These are phyloP conservation scores for Tetragnatha versicolor DNA, from an alignment of 1,140 invertebrate genomes.

Conservation along the genomic window DNA sequence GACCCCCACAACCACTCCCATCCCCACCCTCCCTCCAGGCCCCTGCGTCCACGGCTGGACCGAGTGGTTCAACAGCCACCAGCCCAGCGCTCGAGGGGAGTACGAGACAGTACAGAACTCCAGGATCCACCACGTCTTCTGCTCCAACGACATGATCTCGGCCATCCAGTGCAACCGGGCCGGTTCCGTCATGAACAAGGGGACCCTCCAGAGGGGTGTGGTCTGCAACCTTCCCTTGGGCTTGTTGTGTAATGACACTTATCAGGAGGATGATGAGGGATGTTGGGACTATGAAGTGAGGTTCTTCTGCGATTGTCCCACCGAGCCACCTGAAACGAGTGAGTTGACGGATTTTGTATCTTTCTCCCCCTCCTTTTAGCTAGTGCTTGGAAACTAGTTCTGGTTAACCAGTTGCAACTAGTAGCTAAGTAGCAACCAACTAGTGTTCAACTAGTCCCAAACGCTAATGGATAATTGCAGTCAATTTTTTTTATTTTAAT, in stretches of 20 bases:
- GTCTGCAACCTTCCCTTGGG: constrained; percentile 60
- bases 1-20: not conserved
- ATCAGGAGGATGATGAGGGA: constrained; percentile 40
- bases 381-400: too few relatives aligned
- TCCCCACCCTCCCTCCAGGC: constrained; percentile 9
- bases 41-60: constrained; percentile 60
- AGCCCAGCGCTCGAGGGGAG: constrained; percentile 56
- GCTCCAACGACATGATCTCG: constrained; percentile 61
- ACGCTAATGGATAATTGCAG: too few relatives aligned
- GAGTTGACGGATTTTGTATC: too few relatives aligned
- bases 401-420: too few relatives aligned
- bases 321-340: constrained; percentile 1
- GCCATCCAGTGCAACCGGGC: constrained; percentile 60
- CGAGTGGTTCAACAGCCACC: constrained; percentile 61
- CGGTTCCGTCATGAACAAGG: constrained; percentile 30
- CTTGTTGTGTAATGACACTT: constrained; percentile 47
- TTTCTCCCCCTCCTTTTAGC: too few relatives aligned
- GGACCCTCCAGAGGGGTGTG: constrained; percentile 58
- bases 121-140: constrained; percentile 57
- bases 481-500: too few relatives aligned
- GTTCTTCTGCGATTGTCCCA: constrained; percentile 64
- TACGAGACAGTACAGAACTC: constrained; percentile 42
- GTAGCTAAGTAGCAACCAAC: too few relatives aligned
- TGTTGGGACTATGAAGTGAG: constrained; percentile 65
- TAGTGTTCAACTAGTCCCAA: too few relatives aligned